phyloP scores from a whole-genome alignment of 2,797 vertebrate genomes.

The Phataginus tricuspis region DNA sequence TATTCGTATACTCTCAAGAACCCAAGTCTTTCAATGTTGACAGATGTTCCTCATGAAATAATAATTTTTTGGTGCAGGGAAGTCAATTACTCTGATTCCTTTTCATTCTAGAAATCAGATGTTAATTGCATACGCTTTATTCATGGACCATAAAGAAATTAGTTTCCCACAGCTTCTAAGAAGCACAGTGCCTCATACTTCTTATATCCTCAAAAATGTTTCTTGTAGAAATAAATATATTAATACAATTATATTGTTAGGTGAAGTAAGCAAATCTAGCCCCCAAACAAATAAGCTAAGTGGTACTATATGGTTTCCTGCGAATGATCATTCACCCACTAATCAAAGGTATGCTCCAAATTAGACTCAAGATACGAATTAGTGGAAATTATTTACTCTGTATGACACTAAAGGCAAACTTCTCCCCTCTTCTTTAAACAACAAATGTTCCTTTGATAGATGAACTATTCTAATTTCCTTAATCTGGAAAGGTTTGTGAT shows the following conservation, averaged over 20 bases:
- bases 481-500: background rate
- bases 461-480: background rate
- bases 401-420: slow-evolving; percentile 10
- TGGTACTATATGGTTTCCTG: background rate
- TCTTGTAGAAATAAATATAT: background rate
- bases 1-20: background rate
- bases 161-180: background rate
- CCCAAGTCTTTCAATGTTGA: background rate
- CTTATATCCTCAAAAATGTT: background rate
- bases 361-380: background rate
- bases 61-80: slow-evolving; percentile 34
- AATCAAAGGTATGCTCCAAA: background rate
- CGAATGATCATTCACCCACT: background rate
- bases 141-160: background rate
- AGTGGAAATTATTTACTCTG: background rate
- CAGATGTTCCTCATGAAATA: background rate
- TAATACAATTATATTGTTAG: background rate
- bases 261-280: background rate
- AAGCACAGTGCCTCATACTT: background rate
- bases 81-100: slow-evolving; percentile 38
- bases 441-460: background rate
- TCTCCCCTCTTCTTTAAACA: slow-evolving; percentile 25
- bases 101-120: slow-evolving; percentile 19
- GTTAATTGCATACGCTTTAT: slow-evolving; percentile 25
- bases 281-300: slow-evolving; percentile 2